Evolutionary conservation across 2,113 vertebrate species (phyloP), one percentile per base, ranked within the genome.

Genomic region (Elanus axillaris): DNA sequence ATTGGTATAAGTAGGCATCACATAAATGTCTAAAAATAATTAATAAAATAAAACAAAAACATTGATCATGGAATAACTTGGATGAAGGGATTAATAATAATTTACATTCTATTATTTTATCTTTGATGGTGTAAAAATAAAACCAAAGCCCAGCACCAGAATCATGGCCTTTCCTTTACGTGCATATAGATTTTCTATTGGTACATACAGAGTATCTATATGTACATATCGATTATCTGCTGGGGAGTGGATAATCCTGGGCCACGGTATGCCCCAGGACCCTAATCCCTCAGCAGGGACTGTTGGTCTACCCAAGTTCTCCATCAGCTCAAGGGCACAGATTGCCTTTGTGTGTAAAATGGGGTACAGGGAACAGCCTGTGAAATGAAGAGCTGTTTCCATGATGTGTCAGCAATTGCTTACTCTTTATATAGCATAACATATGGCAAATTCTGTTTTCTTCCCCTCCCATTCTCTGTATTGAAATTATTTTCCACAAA

Each of bases 401-500:
- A 81, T 45, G 55, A 77, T 73, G 67, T 67, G 71, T 91, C 94
- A 90, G 53, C 45, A 73, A 90, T 94, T 88, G 13, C 34, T 67
- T 89, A 40, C 56, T 67, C 56, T 78, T 92, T 91, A 78, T 60
- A 68, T 60, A 81, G 72, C 29, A 62, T 43, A 92, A 48, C 79
- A 81, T 89, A 81, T 60, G 83, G 64, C 17, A 94, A 74, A 84
- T 80, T 92, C 42, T 80, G 19, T 42, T 90, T 93, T 86, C 18
- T 74, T 90, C 17, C 21, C 17, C 56, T 84, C 40, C 25, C 31
- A 72, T 94, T 94, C 43, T 86, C 40, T 75, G 25, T 91, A 71
- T 53, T 84, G 47, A 94, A 93, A 95, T 81, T 92, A 64, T 94
- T 92, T 91, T 90, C n/a, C 38, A 82, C 45, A 62, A 85, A 93